Evolutionary conservation across 2,888 invertebrate species (phyloP).

Genomic region (Teinopalpus imperialis): DNA sequence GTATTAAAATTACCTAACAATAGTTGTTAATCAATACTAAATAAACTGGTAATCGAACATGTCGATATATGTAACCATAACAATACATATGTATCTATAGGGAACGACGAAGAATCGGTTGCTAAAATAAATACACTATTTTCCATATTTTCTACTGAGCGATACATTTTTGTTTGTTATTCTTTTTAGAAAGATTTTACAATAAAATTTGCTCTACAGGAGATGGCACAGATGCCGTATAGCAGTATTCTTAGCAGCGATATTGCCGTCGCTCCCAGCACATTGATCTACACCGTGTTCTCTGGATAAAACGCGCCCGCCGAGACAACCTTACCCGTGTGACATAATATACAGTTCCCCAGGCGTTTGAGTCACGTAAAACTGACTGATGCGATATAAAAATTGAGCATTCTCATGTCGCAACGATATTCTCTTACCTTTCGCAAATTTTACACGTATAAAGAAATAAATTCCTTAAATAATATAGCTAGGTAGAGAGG

Average conservation of each 20-base stretch:
- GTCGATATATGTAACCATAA: neutral
- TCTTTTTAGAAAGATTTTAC: slow-evolving; percentile 14
- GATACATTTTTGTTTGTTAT: slow-evolving; percentile 13
- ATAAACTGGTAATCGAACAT: slow-evolving; percentile 8
- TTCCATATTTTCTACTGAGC: slow-evolving; percentile 4
- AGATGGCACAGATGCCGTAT: slow-evolving; percentile 27
- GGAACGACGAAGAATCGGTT: slow-evolving; percentile 1
- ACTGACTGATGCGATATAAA: slow-evolving; percentile 36
- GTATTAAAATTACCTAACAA: no score
- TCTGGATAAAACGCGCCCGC: slow-evolving; percentile 42
- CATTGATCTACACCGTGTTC: slow-evolving; percentile 43
- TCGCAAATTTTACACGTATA: slow-evolving; percentile 11
- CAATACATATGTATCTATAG: neutral
- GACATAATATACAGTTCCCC: slow-evolving; percentile 45
- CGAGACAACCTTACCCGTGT: slow-evolving; percentile 36
- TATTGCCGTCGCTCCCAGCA: slow-evolving; percentile 38
- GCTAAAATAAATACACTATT: slow-evolving; percentile 16
- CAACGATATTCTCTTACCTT: slow-evolving; percentile 23
- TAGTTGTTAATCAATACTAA: no score
- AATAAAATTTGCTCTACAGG: slow-evolving; percentile 17
- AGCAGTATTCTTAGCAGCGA: slow-evolving; percentile 43
- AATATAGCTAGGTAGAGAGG: no score
- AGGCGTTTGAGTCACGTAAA: slow-evolving; percentile 41
- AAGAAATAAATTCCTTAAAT: neutral
- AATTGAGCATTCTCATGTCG: slow-evolving; percentile 27